A percentile compares a stretch with the other conserved stretches of the same genome.
Conservation (phyloP, 2,888 invertebrate genomes). For the Eledone cirrhosa region DNA sequence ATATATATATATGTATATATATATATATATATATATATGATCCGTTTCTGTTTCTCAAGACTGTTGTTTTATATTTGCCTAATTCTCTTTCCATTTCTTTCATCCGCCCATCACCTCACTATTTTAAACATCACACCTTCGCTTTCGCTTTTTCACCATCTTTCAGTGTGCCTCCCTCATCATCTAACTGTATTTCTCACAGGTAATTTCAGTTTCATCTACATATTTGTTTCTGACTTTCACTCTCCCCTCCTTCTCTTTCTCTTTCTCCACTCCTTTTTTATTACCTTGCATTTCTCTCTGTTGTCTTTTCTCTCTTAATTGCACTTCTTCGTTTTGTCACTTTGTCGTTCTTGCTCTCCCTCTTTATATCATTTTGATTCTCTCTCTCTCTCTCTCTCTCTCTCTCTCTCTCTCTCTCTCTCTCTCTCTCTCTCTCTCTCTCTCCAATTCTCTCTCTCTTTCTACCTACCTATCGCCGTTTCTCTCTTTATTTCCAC, state of each 20-base stretch:
- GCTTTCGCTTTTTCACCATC: background rate
- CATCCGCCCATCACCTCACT: too few relatives aligned
- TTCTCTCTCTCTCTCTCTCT: background rate
- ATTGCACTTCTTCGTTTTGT: too few relatives aligned
- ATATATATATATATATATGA: slow-evolving; percentile 14
- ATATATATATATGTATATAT: background rate
- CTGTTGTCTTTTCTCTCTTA: too few relatives aligned
- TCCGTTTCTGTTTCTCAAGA: too few relatives aligned
- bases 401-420: background rate
- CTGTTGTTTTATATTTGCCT: too few relatives aligned
- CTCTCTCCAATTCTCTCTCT: background rate
- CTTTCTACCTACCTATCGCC: too few relatives aligned
- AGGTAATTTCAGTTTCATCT: background rate
- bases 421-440: background rate
- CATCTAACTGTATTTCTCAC: background rate
- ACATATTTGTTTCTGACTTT: background rate
- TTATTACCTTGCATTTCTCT: too few relatives aligned
- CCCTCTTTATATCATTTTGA: background rate
- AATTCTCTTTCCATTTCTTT: too few relatives aligned
- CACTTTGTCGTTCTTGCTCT: background rate
- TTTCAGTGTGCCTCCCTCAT: background rate
- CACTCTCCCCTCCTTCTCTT: background rate
- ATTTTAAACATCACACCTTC: too few relatives aligned
- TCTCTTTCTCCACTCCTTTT: background rate
- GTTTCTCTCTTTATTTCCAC: too few relatives aligned